These are phyloP conservation scores for Mesopsocus fuscifrons DNA, from an alignment of 2,888 invertebrate species.

Conservation along the genomic window DNA sequence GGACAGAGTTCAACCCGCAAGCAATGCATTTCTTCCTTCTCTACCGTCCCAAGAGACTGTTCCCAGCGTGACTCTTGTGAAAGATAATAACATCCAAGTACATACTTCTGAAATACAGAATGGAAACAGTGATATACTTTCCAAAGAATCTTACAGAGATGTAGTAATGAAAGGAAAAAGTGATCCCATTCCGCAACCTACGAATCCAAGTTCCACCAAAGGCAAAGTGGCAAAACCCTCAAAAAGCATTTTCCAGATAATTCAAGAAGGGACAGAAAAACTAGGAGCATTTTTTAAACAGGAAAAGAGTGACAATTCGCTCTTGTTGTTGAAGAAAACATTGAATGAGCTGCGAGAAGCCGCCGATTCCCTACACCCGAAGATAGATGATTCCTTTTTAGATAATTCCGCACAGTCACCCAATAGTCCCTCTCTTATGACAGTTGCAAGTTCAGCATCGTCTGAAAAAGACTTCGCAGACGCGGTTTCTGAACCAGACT, in stretches of 20 bases:
- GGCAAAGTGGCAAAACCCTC: neutral
- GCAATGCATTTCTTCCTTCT: neutral
- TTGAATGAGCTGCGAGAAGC: slow-evolving; percentile 3
- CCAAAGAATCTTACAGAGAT: no score
- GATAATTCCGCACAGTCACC: neutral
- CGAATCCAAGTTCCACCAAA: neutral
- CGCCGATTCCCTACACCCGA: slow-evolving; percentile 6
- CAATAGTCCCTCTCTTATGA: neutral
- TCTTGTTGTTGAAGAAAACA: neutral
- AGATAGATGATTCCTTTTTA: slow-evolving; percentile 1
- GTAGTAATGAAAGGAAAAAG: no score
- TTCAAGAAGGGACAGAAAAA: slow-evolving; percentile 4
- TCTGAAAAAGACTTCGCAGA: slow-evolving; percentile 3
- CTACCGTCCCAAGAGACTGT: neutral
- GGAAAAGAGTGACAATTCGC: neutral
- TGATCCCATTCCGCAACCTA: neutral
- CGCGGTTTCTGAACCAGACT: slow-evolving; percentile 5
- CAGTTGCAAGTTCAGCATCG: slow-evolving; percentile 1
- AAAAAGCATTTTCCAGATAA: neutral
- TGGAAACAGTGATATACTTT: neutral
- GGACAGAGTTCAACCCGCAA: neutral
- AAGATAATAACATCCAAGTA: neutral
- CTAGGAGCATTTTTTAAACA: slow-evolving; percentile 7
- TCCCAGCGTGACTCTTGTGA: neutral
- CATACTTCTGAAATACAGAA: neutral